phyloP scores from a whole-genome alignment of 1,140 invertebrate species.

The Pachypeltis micranthus region DNA sequence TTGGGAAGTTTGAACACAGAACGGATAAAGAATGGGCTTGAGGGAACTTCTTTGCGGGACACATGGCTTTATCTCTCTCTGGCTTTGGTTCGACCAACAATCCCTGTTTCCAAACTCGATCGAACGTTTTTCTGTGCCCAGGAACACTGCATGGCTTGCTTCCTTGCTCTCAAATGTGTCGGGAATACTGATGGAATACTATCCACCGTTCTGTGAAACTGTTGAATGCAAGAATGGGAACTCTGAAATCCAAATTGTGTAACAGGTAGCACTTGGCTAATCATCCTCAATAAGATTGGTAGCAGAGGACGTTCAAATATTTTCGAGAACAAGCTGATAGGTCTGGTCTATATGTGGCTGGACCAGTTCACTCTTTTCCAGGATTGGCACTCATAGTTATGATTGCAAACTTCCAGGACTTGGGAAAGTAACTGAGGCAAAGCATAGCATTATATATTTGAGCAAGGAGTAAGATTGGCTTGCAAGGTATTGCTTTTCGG shows the following conservation, averaged over 20 bases:
- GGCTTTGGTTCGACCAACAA: not conserved
- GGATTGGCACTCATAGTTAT: not conserved
- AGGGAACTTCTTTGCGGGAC: not conserved
- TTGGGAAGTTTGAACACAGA: not conserved
- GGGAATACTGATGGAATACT: not conserved
- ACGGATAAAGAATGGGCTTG: not conserved
- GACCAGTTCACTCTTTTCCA: not conserved
- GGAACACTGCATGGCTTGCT: too few relatives aligned
- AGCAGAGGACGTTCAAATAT: not conserved
- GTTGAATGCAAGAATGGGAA: not conserved
- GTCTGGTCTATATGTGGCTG: not conserved
- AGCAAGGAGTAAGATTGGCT: not conserved
- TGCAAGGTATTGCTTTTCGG: not conserved
- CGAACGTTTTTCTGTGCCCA: too few relatives aligned
- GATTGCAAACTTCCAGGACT: not conserved
- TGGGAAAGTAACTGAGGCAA: not conserved
- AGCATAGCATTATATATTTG: slow-evolving; percentile 2
- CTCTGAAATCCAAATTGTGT: not conserved
- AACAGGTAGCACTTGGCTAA: not conserved
- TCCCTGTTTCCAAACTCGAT: not conserved
- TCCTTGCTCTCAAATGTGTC: not conserved
- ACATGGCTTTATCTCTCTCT: not conserved
- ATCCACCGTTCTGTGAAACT: not conserved
- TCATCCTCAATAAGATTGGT: not conserved
- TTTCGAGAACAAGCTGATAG: not conserved